These are phyloP conservation scores for Holothuria leucospilota DNA, from an alignment of 53 echinoderm and acorn worm species.

Conservation along the genomic window DNA sequence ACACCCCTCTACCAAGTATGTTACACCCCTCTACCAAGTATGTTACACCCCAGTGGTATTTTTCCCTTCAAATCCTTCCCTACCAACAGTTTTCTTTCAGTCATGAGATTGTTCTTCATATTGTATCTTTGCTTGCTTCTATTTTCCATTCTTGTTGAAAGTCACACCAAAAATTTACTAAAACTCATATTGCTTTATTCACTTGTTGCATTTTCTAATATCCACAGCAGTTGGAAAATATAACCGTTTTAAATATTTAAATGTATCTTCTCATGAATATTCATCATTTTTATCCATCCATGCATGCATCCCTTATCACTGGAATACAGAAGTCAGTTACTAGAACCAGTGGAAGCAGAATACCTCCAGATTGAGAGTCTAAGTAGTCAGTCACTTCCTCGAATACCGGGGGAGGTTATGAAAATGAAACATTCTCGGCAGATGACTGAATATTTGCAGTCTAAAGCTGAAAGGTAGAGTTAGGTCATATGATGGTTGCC, in stretches of 20 bases:
- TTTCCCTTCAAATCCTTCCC: neutral
- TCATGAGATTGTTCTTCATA: neutral
- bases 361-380: slow-evolving; percentile 66
- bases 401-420: slow-evolving; percentile 84
- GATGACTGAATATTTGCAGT: slow-evolving; percentile 81
- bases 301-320: neutral
- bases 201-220: too few relatives aligned
- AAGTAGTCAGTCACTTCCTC: slow-evolving; percentile 30
- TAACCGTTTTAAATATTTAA: too few relatives aligned
- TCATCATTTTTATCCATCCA: slow-evolving; percentile 10
- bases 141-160: neutral
- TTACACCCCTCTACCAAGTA: too few relatives aligned
- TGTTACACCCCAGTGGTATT: too few relatives aligned
- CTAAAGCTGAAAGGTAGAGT: slow-evolving; percentile 63
- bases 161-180: too few relatives aligned
- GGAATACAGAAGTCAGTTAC: slow-evolving; percentile 19
- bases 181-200: too few relatives aligned
- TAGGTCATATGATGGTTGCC: neutral
- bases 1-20: too few relatives aligned
- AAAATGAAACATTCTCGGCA: slow-evolving; percentile 83
- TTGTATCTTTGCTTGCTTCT: neutral
- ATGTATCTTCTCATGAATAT: neutral
- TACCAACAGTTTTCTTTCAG: neutral
- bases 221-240: too few relatives aligned
- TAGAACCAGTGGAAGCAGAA: slow-evolving; percentile 56